Conservation (phyloP, 2,113 vertebrate species). For the Laticauda colubrina region DNA sequence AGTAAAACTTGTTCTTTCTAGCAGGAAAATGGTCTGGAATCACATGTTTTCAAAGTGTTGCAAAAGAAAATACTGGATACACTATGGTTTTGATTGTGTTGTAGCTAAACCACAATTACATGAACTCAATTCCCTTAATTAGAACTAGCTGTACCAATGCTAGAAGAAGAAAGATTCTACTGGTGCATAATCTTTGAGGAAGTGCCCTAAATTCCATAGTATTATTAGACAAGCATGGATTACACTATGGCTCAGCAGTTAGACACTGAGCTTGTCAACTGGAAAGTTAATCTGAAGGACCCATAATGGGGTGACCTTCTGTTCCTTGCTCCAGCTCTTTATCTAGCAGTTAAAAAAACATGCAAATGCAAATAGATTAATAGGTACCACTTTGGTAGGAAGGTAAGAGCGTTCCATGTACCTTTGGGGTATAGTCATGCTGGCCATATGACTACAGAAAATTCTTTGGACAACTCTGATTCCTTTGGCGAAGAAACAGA, state of each 20-base stretch:
- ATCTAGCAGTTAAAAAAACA: background rate
- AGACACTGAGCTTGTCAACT: background rate
- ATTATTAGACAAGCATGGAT: background rate
- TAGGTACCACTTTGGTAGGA: background rate
- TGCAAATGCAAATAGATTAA: background rate
- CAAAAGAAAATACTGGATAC: background rate
- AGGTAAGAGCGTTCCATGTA: background rate
- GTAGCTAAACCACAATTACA: background rate
- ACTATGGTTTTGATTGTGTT: background rate
- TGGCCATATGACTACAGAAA: background rate
- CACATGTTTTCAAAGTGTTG: background rate
- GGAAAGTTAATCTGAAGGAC: background rate
- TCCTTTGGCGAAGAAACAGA: background rate
- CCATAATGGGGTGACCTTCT: background rate
- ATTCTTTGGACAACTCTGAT: background rate
- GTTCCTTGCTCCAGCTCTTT: background rate
- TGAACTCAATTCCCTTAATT: background rate
- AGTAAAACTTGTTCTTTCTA: background rate
- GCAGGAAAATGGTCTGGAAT: background rate
- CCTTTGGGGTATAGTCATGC: background rate
- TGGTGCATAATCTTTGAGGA: background rate
- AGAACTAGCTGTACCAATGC: background rate
- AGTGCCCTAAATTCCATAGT: background rate
- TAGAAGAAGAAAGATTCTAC: background rate
- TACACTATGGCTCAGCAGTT: background rate